Base-by-base conservation (phyloP, 2,888 invertebrate species). In the Phyllotreta cruciferae region DNA sequence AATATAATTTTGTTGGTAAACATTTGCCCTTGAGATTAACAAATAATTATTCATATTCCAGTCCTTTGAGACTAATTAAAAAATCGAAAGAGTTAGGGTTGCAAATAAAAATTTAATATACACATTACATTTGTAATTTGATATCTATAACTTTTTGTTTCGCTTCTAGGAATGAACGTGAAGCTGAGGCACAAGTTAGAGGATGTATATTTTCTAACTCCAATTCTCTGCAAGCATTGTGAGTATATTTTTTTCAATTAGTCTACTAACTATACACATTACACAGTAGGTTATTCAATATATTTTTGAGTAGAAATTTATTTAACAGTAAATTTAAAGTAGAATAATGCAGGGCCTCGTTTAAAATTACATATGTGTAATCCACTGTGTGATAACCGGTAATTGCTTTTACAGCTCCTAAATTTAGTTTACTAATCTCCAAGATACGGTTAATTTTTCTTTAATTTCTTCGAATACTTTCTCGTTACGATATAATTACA, bases 151-250 rank as follows among this genome's bases (percentile, higher is more conserved):
- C 1, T 24, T 24, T 24, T 58, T 14, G 52, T 63, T 35, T 55
- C 56, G 58, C 63, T 74, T 71, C 61, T 67, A 75, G 75, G 74
- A 49, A 45, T 69, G 14, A 72, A 73, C 47, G 68, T 47, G 36
- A 71, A 69, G 53, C 68, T 68, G 58, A 77, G 74, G 67, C 85
- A 85, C 75, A 80, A 79, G 66, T 76, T 85, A 64, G 76, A 79
- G 67, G 82, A 83, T 69, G 82, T 83, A 67, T 84, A 82, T 77
- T 83, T 85, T 74, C 74, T 84, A 72, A 84, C 82, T 63, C 85
- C 85, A 63, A 79, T 85, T 71, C 77, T 85, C 53, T 85, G 85
- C 75, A 78, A 78, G 69, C 84, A 84, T 72, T 85, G 85, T 85
- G 79, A 85, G 85, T 85, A 74, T 57, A 62, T 49, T 63, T 62